Evolutionary conservation across 2,797 vertebrate species (phyloP).

Genomic region (Arrhamphus sclerolepis): DNA sequence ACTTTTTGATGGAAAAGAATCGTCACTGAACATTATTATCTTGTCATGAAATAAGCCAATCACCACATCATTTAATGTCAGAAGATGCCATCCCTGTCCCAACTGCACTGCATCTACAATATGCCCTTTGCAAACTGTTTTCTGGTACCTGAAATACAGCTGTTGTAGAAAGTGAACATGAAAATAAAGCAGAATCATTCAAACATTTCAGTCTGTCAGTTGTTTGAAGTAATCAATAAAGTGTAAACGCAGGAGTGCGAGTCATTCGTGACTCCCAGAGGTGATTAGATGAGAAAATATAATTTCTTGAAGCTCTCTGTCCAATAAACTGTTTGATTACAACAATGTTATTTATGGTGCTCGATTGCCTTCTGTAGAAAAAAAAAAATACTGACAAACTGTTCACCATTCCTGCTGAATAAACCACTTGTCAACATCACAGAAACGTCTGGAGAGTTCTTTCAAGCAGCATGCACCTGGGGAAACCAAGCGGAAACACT

Average conservation of each 20-base stretch:
- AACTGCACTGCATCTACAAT: conserved; percentile 49
- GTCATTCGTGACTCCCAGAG: conserved; percentile 33
- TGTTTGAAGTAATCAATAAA: conserved; percentile 43
- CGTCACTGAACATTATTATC: conserved; percentile 33
- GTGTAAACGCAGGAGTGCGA: conserved; percentile 23
- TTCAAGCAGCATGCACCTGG: conserved; percentile 15
- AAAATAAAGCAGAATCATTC: conserved; percentile 17
- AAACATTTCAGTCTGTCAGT: conserved; percentile 42
- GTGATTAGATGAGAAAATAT: conserved; percentile 42
- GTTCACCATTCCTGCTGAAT: conserved; percentile 88
- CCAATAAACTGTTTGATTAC: conserved; percentile 70
- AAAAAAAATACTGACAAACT: conserved; percentile 80
- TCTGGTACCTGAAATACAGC: conserved; percentile 53
- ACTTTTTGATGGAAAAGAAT: conserved; percentile 57
- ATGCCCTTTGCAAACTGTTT: conserved; percentile 39
- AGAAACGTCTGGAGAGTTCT: conserved; percentile 52
- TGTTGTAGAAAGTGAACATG: conserved; percentile 38
- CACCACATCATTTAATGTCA: conserved; percentile 31
- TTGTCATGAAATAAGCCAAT: conserved; percentile 5
- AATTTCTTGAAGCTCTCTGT: conserved; percentile 62
- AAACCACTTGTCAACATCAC: conserved; percentile 85
- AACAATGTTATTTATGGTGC: conserved; percentile 75
- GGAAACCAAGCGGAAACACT: too few relatives aligned
- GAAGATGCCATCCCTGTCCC: conserved; percentile 43
- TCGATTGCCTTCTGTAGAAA: conserved; percentile 80